Base-by-base conservation (phyloP, 2,113 vertebrate species). In the Dicrurus megarhynchus region DNA sequence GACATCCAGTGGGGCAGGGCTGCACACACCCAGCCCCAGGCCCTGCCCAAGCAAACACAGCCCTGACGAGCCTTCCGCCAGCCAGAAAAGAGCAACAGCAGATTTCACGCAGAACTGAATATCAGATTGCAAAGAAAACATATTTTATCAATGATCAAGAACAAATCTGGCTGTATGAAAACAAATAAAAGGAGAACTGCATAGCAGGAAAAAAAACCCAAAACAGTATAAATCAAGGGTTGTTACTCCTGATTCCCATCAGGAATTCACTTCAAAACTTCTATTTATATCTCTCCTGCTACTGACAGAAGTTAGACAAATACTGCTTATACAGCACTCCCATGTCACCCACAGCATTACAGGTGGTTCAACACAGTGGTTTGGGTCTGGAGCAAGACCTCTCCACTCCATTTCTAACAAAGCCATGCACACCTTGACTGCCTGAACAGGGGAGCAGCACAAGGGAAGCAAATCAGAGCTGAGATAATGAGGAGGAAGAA, bases 111-210 rank as follows among this genome's bases (percentile, higher is more conserved):
- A 84, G 64, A 79, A 63, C 75, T 63, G 71, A 53, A 3, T 50
- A 65, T 67, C 37, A 83, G 60, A 52, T 47, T 89, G 73, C 73
- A 90, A 39, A 90, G 76, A 52, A 89, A 96, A 84, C 76, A 78
- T 63, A 59, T 81, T 95, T 95, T 90, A 95, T 90, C 91, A 84
- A 21, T 37, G 73, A 90, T 11, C 67, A 76, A 74, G 93, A 95
- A 89, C 60, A 96, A 93, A 92, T 90, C 95, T 93, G 91, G 64
- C 60, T 86, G 80, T 84, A 81, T 75, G 91, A 95, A 95, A 96
- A 95, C 91, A 96, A 95, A 90, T 24, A 83, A 81, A 87, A 89
- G 75, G 67, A 94, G 70, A 96, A 77, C 10, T 22, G 60, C 73
- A 21, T 1, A 52, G 73, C 42, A 56, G 50, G 92, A 41, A 73